Percentiles rank a stretch among this genome's conserved stretches.
These are phyloP conservation scores for Caenorhabditis drosophilae DNA, from an alignment of 2,888 invertebrate species.

Conservation along the genomic window DNA sequence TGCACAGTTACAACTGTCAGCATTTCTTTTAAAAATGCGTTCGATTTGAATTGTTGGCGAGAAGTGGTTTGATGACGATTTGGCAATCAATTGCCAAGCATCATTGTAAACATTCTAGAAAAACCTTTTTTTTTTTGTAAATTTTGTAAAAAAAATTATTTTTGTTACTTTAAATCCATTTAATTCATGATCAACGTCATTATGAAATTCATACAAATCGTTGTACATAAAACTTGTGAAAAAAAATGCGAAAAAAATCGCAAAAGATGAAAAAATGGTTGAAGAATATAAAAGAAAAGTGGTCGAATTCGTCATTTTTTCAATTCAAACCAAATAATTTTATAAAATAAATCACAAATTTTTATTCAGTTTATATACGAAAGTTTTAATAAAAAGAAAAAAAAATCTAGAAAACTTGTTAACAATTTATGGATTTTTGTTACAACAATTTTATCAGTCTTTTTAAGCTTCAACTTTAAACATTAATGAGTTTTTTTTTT, in stretches of 20 bases:
- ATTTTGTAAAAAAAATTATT: not conserved
- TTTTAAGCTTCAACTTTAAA: no score
- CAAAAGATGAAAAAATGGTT: conserved; percentile 19
- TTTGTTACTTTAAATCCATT: conserved; percentile 21
- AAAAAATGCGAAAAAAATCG: conserved; percentile 18
- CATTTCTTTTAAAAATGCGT: conserved; percentile 19
- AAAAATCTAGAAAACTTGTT: not conserved
- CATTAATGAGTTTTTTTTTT: no score
- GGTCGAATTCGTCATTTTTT: conserved; percentile 1
- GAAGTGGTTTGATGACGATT: conserved; percentile 15
- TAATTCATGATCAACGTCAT: conserved; percentile 28
- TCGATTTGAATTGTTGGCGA: conserved; percentile 9
- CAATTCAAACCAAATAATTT: no score
- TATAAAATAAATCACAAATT: no score
- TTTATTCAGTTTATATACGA: no score
- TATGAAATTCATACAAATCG: conserved; percentile 34
- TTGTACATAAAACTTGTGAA: conserved; percentile 35
- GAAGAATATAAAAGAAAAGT: conserved; percentile 16
- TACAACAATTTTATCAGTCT: no score
- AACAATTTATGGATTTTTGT: no score
- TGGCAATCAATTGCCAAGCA: conserved; percentile 25
- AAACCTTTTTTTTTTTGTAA: not conserved
- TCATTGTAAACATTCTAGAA: conserved; percentile 37
- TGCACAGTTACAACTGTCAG: conserved; percentile 21
- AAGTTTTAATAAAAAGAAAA: no score